Evolutionary conservation across 2,797 vertebrate species (phyloP).

Genomic region (Erpetoichthys calabaricus): DNA sequence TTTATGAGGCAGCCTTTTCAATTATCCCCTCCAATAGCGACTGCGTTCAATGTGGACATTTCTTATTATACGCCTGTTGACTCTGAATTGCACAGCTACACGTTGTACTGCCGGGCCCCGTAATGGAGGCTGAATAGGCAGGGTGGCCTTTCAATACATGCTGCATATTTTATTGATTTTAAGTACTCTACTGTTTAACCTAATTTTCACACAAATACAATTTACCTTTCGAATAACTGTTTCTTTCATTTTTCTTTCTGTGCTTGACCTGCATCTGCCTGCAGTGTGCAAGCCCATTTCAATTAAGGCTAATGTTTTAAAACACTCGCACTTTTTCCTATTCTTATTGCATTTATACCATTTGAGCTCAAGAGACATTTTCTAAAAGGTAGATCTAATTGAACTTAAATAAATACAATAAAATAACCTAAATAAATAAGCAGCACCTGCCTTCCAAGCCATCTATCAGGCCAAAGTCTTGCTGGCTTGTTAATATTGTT

Average conservation of each 20-base stretch:
- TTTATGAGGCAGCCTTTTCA: slow-evolving; percentile 58
- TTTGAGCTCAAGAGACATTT: too few relatives aligned
- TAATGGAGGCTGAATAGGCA: slow-evolving; percentile 56
- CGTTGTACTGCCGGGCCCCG: slow-evolving; percentile 37
- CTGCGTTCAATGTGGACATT: slow-evolving; percentile 35
- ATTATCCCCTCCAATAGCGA: slow-evolving; percentile 46
- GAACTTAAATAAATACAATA: too few relatives aligned
- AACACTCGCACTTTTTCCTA: slow-evolving; percentile 26
- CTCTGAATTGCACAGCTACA: slow-evolving; percentile 45
- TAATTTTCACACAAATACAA: slow-evolving; percentile 56
- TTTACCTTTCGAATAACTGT: slow-evolving; percentile 42
- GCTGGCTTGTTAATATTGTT: too few relatives aligned
- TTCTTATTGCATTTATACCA: too few relatives aligned
- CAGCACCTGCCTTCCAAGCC: too few relatives aligned
- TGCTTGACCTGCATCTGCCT: slow-evolving; percentile 47
- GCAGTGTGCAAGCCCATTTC: slow-evolving; percentile 37
- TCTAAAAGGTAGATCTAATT: too few relatives aligned
- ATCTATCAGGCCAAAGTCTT: too few relatives aligned
- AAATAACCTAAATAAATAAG: too few relatives aligned
- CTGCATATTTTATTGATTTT: slow-evolving; percentile 47
- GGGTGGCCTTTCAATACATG: slow-evolving; percentile 55
- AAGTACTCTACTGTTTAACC: slow-evolving; percentile 50
- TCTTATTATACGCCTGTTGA: slow-evolving; percentile 58
- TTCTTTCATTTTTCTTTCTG: slow-evolving; percentile 57
- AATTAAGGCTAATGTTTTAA: slow-evolving; percentile 38